These are phyloP conservation scores for Betta splendens DNA, from an alignment of 2,797 vertebrate species.

Conservation along the genomic window DNA sequence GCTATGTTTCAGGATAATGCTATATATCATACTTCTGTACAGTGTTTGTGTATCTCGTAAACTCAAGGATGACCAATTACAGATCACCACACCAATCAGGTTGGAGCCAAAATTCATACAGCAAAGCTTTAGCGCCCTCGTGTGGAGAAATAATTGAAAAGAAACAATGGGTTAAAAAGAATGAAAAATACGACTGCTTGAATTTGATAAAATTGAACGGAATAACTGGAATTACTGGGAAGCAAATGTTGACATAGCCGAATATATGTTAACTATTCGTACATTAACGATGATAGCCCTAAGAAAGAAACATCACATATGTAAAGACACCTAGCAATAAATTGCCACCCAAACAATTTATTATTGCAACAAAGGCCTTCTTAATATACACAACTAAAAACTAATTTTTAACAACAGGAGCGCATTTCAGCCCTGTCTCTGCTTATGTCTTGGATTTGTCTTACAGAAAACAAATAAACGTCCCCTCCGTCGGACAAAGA, in stretches of 20 bases:
- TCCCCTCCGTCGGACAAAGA: slow-evolving; percentile 86
- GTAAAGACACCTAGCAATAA: background rate
- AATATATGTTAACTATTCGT: background rate
- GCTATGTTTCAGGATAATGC: background rate
- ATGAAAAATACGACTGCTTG: background rate
- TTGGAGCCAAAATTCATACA: background rate
- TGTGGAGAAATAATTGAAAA: slow-evolving; percentile 24
- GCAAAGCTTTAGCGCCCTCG: slow-evolving; percentile 45
- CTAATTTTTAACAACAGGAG: background rate
- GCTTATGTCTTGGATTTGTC: slow-evolving; percentile 90
- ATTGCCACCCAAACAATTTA: slow-evolving; percentile 51
- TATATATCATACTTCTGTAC: background rate
- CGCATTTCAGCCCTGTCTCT: slow-evolving; percentile 82
- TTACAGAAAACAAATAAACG: slow-evolving; percentile 87
- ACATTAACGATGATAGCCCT: background rate
- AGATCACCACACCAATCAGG: too few relatives aligned
- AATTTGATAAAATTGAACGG: background rate
- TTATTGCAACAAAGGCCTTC: slow-evolving; percentile 40
- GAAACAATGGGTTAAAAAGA: too few relatives aligned
- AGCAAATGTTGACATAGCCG: too few relatives aligned
- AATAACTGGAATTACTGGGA: background rate
- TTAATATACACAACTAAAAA: background rate
- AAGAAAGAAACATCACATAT: background rate
- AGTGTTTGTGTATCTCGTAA: background rate
- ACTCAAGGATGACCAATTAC: background rate